These are phyloP conservation scores for Nasonia longicornis DNA, from an alignment of 1,140 invertebrate species.

Conservation along the genomic window DNA sequence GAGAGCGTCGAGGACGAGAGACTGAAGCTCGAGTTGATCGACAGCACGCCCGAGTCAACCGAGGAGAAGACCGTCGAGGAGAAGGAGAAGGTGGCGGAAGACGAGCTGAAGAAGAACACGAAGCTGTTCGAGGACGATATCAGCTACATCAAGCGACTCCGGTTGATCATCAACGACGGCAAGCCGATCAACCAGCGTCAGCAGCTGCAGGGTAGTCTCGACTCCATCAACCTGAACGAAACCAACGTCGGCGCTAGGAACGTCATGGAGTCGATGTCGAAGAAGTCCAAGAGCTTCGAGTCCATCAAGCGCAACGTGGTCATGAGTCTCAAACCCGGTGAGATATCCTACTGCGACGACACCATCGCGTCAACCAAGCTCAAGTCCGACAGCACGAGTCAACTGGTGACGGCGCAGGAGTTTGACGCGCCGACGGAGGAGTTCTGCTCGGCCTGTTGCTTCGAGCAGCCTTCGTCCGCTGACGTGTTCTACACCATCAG, in stretches of 20 bases:
- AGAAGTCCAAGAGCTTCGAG: slow-evolving; percentile 67
- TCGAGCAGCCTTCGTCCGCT: slow-evolving; percentile 51
- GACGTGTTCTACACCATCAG: slow-evolving; percentile 60
- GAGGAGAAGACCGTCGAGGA: slow-evolving; percentile 50
- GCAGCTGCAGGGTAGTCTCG: slow-evolving; percentile 62
- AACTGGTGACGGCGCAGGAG: slow-evolving; percentile 54
- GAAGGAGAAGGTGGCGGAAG: slow-evolving; percentile 57
- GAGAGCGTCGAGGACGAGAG: slow-evolving; percentile 4
- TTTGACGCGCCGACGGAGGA: slow-evolving; percentile 59
- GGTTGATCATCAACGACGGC: not conserved
- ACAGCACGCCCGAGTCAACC: not conserved
- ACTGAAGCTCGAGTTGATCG: not conserved
- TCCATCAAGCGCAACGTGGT: slow-evolving; percentile 58
- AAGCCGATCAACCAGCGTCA: slow-evolving; percentile 32
- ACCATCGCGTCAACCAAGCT: slow-evolving; percentile 16
- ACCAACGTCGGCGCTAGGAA: slow-evolving; percentile 35
- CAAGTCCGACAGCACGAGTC: slow-evolving; percentile 58
- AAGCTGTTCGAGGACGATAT: not conserved
- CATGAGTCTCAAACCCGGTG: slow-evolving; percentile 11
- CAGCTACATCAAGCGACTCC: slow-evolving; percentile 7
- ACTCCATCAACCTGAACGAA: slow-evolving; percentile 60
- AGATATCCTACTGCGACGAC: slow-evolving; percentile 34
- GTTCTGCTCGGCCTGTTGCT: slow-evolving; percentile 64
- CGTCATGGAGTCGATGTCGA: slow-evolving; percentile 55
- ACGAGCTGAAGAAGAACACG: slow-evolving; percentile 11